Percentiles rank a stretch among this genome's conserved stretches.
Conservation (phyloP, 2,888 invertebrate genomes). For the Reticulitermes lucifugus region DNA sequence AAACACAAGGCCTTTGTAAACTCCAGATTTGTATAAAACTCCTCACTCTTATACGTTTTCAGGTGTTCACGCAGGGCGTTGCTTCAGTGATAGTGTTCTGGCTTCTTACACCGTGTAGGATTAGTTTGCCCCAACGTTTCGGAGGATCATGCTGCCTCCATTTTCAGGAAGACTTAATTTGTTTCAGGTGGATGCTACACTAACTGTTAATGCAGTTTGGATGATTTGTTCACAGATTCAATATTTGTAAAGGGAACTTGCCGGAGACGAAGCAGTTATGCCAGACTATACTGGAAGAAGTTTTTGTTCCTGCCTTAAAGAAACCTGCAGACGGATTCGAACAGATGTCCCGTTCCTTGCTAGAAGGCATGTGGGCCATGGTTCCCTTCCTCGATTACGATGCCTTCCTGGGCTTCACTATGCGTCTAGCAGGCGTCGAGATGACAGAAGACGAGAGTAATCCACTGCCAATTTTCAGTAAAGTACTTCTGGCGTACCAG, state of each 20-base stretch:
- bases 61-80: no score
- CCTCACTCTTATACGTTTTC: no score
- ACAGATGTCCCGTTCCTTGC: conserved; percentile 72
- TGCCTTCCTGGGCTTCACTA: conserved; percentile 70
- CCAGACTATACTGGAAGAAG: conserved; percentile 66
- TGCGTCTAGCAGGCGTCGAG: conserved; percentile 68
- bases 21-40: no score
- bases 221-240: conserved; percentile 56
- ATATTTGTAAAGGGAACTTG: conserved; percentile 57
- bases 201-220: no score
- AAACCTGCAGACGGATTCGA: conserved; percentile 73
- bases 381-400: conserved; percentile 72
- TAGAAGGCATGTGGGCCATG: conserved; percentile 77
- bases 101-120: no score
- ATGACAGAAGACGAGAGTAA: conserved; percentile 61
- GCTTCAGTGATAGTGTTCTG: no score
- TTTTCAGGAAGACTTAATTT: no score
- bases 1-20: no score
- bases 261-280: conserved; percentile 73
- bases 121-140: no score
- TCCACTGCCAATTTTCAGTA: conserved; percentile 54
- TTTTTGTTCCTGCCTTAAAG: conserved; percentile 72
- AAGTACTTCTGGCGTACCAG: conserved; percentile 59
- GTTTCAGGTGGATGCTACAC: no score
- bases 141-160: no score